phyloP scores from a whole-genome alignment of 2,797 vertebrate genomes.

The Pempheris klunzingeri region DNA sequence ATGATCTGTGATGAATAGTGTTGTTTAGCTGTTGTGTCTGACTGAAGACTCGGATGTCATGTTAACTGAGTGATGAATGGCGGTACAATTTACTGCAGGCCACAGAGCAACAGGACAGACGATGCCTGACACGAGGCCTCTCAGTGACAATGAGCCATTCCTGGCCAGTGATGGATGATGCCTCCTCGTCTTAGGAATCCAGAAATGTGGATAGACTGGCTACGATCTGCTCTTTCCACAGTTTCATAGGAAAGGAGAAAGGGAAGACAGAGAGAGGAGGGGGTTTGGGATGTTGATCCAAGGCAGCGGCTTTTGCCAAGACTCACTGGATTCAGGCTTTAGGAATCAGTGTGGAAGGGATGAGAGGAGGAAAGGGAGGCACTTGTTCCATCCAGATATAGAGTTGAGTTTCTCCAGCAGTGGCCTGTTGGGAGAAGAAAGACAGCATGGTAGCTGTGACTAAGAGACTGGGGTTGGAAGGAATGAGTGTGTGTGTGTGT shows the following conservation, averaged over 20 bases:
- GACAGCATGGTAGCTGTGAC: slow-evolving; percentile 57
- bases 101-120: slow-evolving; percentile 50
- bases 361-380: slow-evolving; percentile 42
- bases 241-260: slow-evolving; percentile 66
- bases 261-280: slow-evolving; percentile 56
- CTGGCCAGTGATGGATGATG: slow-evolving; percentile 61
- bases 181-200: slow-evolving; percentile 65
- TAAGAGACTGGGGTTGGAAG: slow-evolving; percentile 54
- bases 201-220: slow-evolving; percentile 70
- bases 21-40: slow-evolving; percentile 36
- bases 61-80: slow-evolving; percentile 38
- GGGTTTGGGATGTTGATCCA: slow-evolving; percentile 65
- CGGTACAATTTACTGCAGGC: slow-evolving; percentile 45
- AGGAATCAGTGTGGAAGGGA: slow-evolving; percentile 61
- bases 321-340: slow-evolving; percentile 65
- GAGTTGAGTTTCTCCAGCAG: slow-evolving; percentile 53
- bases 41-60: slow-evolving; percentile 46
- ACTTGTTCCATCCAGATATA: slow-evolving; percentile 61
- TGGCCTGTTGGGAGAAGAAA: slow-evolving; percentile 58
- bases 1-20: slow-evolving; percentile 52
- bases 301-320: slow-evolving; percentile 61
- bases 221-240: slow-evolving; percentile 70
- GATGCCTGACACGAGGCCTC: slow-evolving; percentile 40
- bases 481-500: slow-evolving; percentile 20
- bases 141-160: slow-evolving; percentile 61